These are phyloP conservation scores for Gambelia wislizenii DNA, from an alignment of 2,797 vertebrate genomes.

Conservation along the genomic window DNA sequence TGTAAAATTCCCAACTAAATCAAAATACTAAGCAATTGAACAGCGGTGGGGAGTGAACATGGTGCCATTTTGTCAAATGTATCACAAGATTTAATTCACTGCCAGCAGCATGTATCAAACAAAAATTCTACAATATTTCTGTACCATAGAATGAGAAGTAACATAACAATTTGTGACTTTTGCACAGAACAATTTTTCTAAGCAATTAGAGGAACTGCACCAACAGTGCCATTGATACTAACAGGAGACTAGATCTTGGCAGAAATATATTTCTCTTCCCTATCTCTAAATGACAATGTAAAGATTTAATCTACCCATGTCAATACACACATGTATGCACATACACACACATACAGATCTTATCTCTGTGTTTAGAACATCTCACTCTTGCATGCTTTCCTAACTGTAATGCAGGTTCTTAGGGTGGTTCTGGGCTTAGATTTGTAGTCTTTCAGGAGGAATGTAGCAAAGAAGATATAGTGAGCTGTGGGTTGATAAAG, in stretches of 20 bases:
- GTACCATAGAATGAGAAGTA: not conserved
- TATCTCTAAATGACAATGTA: slow-evolving; percentile 17
- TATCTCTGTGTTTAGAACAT: slow-evolving; percentile 8
- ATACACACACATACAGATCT: not conserved
- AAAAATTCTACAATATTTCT: not conserved
- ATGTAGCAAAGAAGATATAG: not conserved
- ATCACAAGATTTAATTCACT: not conserved
- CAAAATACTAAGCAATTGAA: not conserved
- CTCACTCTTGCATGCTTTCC: not conserved
- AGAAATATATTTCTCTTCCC: slow-evolving; percentile 1
- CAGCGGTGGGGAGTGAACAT: slow-evolving; percentile 3
- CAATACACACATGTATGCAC: not conserved
- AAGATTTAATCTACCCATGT: slow-evolving; percentile 8
- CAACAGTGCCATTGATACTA: slow-evolving; percentile 25
- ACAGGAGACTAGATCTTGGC: slow-evolving; percentile 37
- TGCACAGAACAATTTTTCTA: slow-evolving; percentile 12
- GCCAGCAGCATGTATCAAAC: not conserved
- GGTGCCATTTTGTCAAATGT: slow-evolving; percentile 27
- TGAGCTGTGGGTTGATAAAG: not conserved
- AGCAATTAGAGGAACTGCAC: not conserved
- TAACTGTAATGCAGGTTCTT: not conserved
- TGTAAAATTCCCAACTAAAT: slow-evolving; percentile 5
- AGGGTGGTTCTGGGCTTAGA: not conserved
- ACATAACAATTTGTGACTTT: not conserved
- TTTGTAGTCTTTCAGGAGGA: not conserved